phyloP scores from a whole-genome alignment of 2,888 invertebrate species.

The Philonicus albiceps region DNA sequence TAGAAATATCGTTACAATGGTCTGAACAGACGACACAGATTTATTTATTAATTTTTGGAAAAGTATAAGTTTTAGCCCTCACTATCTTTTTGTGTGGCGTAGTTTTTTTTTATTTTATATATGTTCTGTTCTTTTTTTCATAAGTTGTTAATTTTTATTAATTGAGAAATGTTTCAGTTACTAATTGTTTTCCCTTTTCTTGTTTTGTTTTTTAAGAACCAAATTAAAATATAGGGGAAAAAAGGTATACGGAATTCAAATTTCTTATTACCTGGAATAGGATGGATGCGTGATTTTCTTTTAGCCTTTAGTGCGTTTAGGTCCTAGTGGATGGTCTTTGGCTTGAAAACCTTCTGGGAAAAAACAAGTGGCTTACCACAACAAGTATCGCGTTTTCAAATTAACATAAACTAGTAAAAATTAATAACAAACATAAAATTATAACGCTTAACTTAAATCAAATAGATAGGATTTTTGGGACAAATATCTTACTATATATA shows the following conservation, averaged over 20 bases:
- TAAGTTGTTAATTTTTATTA: background rate
- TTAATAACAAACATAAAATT: background rate
- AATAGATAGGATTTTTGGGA: background rate
- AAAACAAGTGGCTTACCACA: background rate
- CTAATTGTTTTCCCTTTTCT: background rate
- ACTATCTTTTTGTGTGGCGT: background rate
- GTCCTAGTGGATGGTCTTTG: background rate
- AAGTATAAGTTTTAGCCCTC: background rate
- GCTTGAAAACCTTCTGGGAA: background rate
- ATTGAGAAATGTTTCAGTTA: background rate
- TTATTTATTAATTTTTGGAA: background rate
- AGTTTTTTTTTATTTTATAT: background rate
- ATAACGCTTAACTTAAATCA: background rate
- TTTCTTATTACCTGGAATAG: background rate
- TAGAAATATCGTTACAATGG: conserved; percentile 27
- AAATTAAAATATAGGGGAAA: background rate
- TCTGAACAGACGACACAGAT: background rate
- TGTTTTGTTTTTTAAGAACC: background rate
- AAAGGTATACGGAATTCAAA: background rate
- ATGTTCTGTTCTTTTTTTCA: background rate
- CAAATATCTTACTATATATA: background rate
- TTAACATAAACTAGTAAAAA: background rate
- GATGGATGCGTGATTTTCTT: background rate
- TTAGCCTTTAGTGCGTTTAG: background rate
- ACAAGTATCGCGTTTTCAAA: background rate